A percentile compares a stretch with the other conserved stretches of the same genome.
Conservation (phyloP, 2,888 invertebrate species). For the Caenorhabditis parvicauda region DNA sequence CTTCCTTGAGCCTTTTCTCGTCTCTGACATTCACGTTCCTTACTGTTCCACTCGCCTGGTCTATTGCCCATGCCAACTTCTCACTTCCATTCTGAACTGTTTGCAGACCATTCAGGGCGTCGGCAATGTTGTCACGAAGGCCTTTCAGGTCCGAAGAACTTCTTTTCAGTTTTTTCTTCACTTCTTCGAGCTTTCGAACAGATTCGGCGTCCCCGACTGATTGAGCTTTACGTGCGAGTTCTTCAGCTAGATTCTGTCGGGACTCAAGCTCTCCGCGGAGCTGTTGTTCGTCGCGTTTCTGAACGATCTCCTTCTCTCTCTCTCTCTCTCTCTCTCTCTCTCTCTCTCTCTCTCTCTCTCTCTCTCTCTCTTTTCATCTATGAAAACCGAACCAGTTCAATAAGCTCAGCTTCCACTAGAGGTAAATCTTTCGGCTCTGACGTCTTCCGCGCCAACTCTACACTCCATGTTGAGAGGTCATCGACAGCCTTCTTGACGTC, state of each 20-base stretch:
- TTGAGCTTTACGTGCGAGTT: constrained; percentile 25
- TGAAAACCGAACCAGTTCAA: constrained; percentile 9
- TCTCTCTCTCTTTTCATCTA: too few species aligned
- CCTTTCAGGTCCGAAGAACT: constrained; percentile 28
- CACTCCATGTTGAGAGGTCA: constrained; percentile 29
- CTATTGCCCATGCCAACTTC: constrained; percentile 16
- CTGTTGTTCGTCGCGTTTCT: constrained; percentile 33
- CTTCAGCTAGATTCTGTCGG: constrained; percentile 21
- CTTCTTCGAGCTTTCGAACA: constrained; percentile 6
- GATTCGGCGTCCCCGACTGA: constrained; percentile 15
- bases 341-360: background rate
- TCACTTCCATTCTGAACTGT: constrained; percentile 27
- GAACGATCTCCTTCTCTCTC: background rate
- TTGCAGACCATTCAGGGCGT: constrained; percentile 34
- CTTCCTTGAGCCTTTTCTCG: constrained; percentile 13
- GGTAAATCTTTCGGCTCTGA: constrained; percentile 26
- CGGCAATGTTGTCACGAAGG: constrained; percentile 37
- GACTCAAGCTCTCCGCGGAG: constrained; percentile 41
- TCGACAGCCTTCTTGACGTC: constrained; percentile 34
- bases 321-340: background rate
- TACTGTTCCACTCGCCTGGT: constrained; percentile 15
- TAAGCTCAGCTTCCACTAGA: constrained; percentile 24
- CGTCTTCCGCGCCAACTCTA: constrained; percentile 15
- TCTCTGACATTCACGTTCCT: constrained; percentile 17
- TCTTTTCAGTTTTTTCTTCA: constrained; percentile 14